These are phyloP conservation scores for Girardia tigrina DNA, from an alignment of 2,888 invertebrate species.

Conservation along the genomic window DNA sequence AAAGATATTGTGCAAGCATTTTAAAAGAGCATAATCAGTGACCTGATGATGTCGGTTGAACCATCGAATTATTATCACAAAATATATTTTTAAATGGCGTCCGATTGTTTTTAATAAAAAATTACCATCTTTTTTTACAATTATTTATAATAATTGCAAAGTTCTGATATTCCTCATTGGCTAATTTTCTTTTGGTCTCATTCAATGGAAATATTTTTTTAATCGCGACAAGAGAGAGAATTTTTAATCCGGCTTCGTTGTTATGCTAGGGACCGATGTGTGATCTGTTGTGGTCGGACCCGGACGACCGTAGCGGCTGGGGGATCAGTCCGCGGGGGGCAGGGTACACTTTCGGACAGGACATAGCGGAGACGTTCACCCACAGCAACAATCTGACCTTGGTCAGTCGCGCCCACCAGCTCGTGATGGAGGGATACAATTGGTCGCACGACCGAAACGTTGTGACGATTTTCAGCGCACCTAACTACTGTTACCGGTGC, in stretches of 20 bases:
- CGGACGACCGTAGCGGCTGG: conserved; percentile 99
- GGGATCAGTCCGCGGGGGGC: conserved; percentile 98
- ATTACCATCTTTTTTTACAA: no score
- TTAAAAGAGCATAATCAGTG: no score
- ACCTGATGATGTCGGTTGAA: no score
- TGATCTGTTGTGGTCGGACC: conserved; percentile 97
- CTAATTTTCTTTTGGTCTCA: no score
- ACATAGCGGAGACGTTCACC: conserved; percentile 99
- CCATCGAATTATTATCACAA: no score
- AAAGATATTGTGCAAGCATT: no score
- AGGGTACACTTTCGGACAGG: conserved; percentile 98
- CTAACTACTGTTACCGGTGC: conserved; percentile 99
- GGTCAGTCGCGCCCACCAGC: conserved; percentile 94
- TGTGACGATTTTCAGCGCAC: conserved; percentile 98
- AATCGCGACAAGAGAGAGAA: no score
- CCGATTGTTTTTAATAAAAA: no score
- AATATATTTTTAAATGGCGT: no score
- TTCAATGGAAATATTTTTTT: no score
- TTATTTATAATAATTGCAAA: no score
- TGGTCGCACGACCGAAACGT: conserved; percentile 97
- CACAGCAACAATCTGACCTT: conserved; percentile 96
- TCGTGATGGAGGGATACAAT: conserved; percentile 81
- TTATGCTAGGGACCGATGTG: conserved; percentile 79
- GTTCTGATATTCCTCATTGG: not conserved
- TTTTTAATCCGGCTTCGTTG: no score